phyloP scores from a whole-genome alignment of 2,113 vertebrate genomes.

The Clinocottus analis region DNA sequence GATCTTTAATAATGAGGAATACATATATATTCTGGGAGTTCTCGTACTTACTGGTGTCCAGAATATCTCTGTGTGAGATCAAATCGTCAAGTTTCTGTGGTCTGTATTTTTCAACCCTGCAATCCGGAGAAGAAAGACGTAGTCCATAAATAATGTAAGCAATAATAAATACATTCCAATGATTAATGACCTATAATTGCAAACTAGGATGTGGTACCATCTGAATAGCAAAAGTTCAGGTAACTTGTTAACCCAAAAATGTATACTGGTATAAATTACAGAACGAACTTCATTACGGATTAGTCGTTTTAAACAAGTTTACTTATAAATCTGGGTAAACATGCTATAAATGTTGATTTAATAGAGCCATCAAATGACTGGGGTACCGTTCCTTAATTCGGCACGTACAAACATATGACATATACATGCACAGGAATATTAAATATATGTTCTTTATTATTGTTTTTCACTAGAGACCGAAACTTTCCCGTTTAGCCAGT shows the following conservation, averaged over 20 bases:
- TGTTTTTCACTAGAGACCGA: not conserved
- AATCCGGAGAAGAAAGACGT: constrained; percentile 18
- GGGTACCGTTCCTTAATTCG: not conserved
- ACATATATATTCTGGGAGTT: not conserved
- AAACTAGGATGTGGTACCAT: not conserved
- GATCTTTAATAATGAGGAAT: not conserved
- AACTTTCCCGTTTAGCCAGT: not conserved
- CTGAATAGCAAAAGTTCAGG: not conserved
- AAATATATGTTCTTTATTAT: not conserved
- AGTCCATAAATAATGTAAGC: not conserved
- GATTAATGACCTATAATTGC: not conserved
- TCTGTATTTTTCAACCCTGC: constrained; percentile 97
- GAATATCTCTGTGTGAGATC: constrained; percentile 95
- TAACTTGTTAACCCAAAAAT: not conserved
- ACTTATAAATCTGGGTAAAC: accelerated
- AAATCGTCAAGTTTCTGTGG: constrained; percentile 91
- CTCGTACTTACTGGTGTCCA: constrained; percentile 89
- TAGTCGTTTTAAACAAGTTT: not conserved
- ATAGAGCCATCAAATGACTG: accelerated
- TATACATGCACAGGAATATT: not conserved
- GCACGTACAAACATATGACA: not conserved
- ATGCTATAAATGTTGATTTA: accelerated
- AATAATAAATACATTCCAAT: not conserved
- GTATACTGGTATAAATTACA: not conserved
- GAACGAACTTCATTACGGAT: not conserved